Base-by-base conservation (phyloP, 2,888 invertebrate species). In the Unio pictorum region DNA sequence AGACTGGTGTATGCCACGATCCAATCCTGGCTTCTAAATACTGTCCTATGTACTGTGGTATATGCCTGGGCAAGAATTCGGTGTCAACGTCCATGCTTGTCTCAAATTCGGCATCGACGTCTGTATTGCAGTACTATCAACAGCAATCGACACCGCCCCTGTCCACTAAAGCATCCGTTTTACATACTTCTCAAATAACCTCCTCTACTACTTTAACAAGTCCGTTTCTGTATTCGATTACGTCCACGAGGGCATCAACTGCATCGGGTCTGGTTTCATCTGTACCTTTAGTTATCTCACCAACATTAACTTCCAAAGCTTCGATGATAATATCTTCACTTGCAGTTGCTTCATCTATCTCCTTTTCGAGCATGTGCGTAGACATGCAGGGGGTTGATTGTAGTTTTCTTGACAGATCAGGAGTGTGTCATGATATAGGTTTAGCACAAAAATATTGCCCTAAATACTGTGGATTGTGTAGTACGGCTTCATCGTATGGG, bases 1-100 rank as follows among this genome's bases (percentile, higher is more conserved):
- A 61, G 7, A 34, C 61, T 17, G 55, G 56, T 18, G 45, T 69
- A 55, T 69, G 69, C 34, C 56, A 60, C 45, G 54, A 69, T 23
- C 26, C 65, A 57, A 18, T n/a, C 11, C 18, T 61, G 20, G 65
- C 69, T 4, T n/a, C 17, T 61, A 34, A 23, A 61, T 69, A 69
- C n/a, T 69, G 69, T 56, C 57, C 69, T 6, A 26, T 26, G 56
- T 69, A 61, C 55, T 69, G 69, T 54, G 69, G 66, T 8, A 55
- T 69, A 11, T 45, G 45, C 15, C 45, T 15, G 1, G 15, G 45
- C 45, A 45, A 8, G 7, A 30, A 4, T 61, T n/a, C 55, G 30
- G 30, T 5, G 30, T 30, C 30, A 30, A 5, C 30, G 30, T 30
- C 30, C 30, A 30, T 30, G 30, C 30, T 30, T 30, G 30, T 30